phyloP scores from a whole-genome alignment of 2,888 invertebrate genomes.

The Fragum sueziense region DNA sequence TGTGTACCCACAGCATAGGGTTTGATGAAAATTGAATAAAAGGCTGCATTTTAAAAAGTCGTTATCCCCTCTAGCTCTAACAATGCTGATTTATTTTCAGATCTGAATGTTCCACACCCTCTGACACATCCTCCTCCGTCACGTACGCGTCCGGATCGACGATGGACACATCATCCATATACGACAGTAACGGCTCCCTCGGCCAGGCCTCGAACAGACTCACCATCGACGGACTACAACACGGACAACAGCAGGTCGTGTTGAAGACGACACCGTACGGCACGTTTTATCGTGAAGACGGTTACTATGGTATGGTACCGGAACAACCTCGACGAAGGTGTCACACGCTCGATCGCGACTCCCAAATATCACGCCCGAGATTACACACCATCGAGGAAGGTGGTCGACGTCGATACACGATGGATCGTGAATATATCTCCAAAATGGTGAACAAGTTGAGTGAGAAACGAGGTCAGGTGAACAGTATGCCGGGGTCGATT shows the following conservation, averaged over 20 bases:
- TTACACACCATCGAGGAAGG: conserved; percentile 77
- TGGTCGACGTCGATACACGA: conserved; percentile 70
- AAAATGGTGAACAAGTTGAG: conserved; percentile 73
- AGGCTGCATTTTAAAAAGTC: too few relatives aligned
- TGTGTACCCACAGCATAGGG: too few relatives aligned
- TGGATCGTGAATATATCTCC: conserved; percentile 76
- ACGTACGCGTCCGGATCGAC: conserved; percentile 64
- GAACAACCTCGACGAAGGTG: conserved; percentile 74
- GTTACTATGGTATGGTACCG: conserved; percentile 71
- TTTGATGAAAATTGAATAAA: too few relatives aligned
- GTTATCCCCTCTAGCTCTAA: too few relatives aligned
- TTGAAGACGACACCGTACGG: conserved; percentile 78
- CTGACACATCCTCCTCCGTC: conserved; percentile 67
- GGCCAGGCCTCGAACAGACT: conserved; percentile 54
- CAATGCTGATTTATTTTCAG: too few relatives aligned
- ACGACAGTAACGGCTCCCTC: conserved; percentile 60
- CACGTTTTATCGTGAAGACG: conserved; percentile 76
- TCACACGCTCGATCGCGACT: conserved; percentile 76
- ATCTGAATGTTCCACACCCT: conserved; percentile 71
- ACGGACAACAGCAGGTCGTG: conserved; percentile 70
- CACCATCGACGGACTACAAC: conserved; percentile 38
- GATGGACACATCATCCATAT: conserved; percentile 59
- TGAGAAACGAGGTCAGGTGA: conserved; percentile 71
- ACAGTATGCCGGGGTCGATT: conserved; percentile 74
- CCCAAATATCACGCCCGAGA: conserved; percentile 70